Evolutionary conservation across 2,888 invertebrate species (phyloP).

Genomic region (Hemithea aestivaria): DNA sequence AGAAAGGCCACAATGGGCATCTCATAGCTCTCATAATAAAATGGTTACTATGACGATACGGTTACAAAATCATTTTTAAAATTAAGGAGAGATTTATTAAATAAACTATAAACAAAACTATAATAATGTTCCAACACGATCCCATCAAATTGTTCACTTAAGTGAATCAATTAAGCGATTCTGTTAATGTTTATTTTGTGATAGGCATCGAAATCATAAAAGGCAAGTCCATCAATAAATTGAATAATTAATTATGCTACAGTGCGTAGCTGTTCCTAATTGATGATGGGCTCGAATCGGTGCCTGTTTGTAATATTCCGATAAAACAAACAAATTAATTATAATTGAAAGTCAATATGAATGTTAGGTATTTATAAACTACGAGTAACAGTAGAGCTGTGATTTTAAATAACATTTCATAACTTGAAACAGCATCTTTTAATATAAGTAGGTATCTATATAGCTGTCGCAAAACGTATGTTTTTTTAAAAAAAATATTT

Average conservation of each 20-base stretch:
- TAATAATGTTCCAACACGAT: neutral
- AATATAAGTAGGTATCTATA: too few species aligned
- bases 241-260: slow-evolving; percentile 24
- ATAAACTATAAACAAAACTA: neutral
- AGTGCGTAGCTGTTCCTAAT: slow-evolving; percentile 18
- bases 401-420: too few species aligned
- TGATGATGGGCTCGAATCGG: slow-evolving; percentile 15
- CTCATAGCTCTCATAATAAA: too few species aligned
- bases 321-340: slow-evolving; percentile 7
- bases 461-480: too few species aligned
- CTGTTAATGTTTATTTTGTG: slow-evolving; percentile 17
- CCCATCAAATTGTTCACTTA: slow-evolving; percentile 6
- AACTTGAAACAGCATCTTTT: too few species aligned
- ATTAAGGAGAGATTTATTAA: too few species aligned
- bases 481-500: too few species aligned
- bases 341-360: slow-evolving; percentile 11
- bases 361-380: neutral
- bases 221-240: slow-evolving; percentile 22
- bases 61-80: too few species aligned
- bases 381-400: too few species aligned
- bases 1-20: too few species aligned
- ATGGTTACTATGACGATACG: too few species aligned
- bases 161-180: slow-evolving; percentile 18
- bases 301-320: slow-evolving; percentile 11
- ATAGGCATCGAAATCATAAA: slow-evolving; percentile 18